Evolutionary conservation across 2,113 vertebrate genomes (phyloP).

Genomic region (Syngnathoides biaculeatus): DNA sequence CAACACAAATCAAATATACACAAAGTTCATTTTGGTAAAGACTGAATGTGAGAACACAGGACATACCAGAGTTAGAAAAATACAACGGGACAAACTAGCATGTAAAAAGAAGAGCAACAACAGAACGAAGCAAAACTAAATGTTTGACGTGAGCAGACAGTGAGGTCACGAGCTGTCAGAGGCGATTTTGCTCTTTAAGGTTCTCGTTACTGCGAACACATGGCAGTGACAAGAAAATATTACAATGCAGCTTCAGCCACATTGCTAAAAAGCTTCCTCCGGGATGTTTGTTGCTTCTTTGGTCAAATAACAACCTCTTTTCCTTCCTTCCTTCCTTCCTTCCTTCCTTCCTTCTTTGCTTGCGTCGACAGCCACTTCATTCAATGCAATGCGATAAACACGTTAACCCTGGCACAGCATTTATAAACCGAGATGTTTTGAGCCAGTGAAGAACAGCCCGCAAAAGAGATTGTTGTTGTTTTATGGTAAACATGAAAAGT

Average conservation of each 20-base stretch:
- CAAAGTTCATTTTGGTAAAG: neutral
- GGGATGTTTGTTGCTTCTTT: conserved; percentile 1
- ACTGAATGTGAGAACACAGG: neutral
- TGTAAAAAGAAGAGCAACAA: conserved; percentile 20
- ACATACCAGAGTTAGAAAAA: conserved; percentile 13
- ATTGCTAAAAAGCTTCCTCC: conserved; percentile 9
- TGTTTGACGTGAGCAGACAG: conserved; percentile 53
- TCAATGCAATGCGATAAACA: neutral
- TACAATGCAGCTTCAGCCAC: conserved; percentile 9
- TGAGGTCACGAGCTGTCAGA: conserved; percentile 45
- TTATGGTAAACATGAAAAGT: neutral
- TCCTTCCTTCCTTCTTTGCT: neutral
- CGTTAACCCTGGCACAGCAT: neutral
- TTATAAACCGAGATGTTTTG: neutral
- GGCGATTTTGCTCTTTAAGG: conserved; percentile 26
- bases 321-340: conserved; percentile 5
- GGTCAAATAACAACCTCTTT: neutral
- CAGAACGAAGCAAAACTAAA: conserved; percentile 13
- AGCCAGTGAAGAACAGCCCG: neutral
- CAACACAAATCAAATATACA: neutral
- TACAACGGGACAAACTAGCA: conserved; percentile 36
- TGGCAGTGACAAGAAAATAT: conserved; percentile 6
- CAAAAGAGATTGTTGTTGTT: neutral
- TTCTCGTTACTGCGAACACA: conserved; percentile 25
- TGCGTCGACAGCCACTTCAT: conserved; percentile 6